These are phyloP conservation scores for Echeneis naucrates DNA, from an alignment of 2,797 vertebrate species.

Conservation along the genomic window DNA sequence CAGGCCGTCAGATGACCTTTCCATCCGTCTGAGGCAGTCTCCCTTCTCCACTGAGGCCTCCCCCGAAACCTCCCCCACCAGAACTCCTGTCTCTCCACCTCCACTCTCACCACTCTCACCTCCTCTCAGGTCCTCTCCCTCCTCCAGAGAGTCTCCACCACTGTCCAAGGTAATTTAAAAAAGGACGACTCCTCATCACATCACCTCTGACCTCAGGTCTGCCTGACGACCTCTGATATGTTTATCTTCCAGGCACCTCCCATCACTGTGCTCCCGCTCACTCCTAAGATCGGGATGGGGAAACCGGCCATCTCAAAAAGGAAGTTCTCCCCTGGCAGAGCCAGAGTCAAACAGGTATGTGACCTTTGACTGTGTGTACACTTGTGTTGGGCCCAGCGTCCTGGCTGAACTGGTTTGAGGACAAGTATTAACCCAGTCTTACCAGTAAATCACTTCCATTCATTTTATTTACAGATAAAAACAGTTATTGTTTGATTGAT, in stretches of 20 bases:
- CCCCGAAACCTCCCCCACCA: constrained; percentile 78
- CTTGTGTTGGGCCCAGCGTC: neutral
- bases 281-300: constrained; percentile 97
- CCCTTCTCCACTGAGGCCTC: constrained; percentile 84
- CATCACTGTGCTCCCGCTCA: constrained; percentile 86
- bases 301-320: constrained; percentile 98
- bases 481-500: neutral
- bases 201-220: no score
- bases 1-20: constrained; percentile 75
- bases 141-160: constrained; percentile 47
- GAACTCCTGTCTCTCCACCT: constrained; percentile 65
- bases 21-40: constrained; percentile 76
- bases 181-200: neutral
- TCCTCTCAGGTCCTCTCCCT: constrained; percentile 62
- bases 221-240: neutral
- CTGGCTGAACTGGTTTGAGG: neutral
- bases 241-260: constrained; percentile 47
- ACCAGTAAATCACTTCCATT: neutral
- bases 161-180: constrained; percentile 55
- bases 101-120: constrained; percentile 68
- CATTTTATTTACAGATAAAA: no score
- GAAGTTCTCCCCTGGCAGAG: constrained; percentile 96
- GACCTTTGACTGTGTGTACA: constrained; percentile 18
- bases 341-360: constrained; percentile 92
- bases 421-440: neutral